These are phyloP conservation scores for Timema cristinae DNA, from an alignment of 2,888 invertebrate species.

Conservation along the genomic window DNA sequence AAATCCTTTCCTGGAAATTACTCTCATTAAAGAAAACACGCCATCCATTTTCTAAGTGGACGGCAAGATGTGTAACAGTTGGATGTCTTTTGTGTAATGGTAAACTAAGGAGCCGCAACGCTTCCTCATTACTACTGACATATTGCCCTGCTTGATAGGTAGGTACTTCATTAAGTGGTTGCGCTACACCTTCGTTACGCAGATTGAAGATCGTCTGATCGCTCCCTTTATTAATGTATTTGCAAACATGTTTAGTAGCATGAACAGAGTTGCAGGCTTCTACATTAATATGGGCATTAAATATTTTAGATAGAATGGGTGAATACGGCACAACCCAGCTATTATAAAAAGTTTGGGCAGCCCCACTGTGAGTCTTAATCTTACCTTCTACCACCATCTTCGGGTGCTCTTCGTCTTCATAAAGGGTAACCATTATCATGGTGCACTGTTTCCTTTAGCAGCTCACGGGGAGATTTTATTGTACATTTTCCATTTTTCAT, in stretches of 20 bases:
- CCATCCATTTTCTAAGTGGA: no score
- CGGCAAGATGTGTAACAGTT: not conserved
- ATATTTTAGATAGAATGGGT: not conserved
- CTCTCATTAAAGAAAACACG: no score
- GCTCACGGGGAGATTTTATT: not conserved
- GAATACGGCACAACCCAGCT: conserved; percentile 10
- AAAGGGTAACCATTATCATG: not conserved
- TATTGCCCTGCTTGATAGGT: not conserved
- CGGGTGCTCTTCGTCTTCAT: not conserved
- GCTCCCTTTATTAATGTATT: not conserved
- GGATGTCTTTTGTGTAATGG: not conserved
- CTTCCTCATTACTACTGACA: not conserved
- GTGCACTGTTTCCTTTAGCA: not conserved
- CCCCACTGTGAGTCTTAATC: not conserved
- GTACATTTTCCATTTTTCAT: no score
- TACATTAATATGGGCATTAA: conserved; percentile 4
- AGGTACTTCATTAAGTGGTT: not conserved
- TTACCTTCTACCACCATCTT: not conserved
- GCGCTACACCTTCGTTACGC: not conserved
- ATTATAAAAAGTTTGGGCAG: no score
- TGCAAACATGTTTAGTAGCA: conserved; percentile 2
- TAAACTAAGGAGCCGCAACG: conserved; percentile 1
- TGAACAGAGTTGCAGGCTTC: conserved; percentile 6
- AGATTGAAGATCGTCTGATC: no score
- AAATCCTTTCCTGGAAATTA: no score